Evolutionary conservation across 2,888 invertebrate species (phyloP).

Genomic region (Protodeltote pygarga): DNA sequence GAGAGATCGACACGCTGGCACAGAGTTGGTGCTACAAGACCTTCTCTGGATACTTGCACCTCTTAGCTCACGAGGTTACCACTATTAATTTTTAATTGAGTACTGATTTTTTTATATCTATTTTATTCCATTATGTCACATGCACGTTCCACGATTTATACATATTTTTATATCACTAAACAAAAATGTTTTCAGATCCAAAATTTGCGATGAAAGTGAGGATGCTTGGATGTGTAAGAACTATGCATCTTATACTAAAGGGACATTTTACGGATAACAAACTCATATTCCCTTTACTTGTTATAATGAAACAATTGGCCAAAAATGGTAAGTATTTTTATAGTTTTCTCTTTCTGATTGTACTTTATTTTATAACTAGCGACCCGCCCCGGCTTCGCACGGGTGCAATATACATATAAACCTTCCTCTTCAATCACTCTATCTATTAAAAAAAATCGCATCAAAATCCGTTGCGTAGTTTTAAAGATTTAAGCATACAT

Average conservation of each 20-base stretch:
- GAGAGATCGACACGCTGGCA: slow-evolving; percentile 74
- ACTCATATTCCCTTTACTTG: slow-evolving; percentile 85
- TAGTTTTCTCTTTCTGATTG: too few relatives aligned
- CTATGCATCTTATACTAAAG: slow-evolving; percentile 88
- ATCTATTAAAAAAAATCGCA: too few relatives aligned
- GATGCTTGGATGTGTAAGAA: slow-evolving; percentile 86
- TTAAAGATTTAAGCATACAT: too few relatives aligned
- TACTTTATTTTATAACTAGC: too few relatives aligned
- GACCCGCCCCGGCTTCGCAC: too few relatives aligned
- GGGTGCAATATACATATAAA: too few relatives aligned
- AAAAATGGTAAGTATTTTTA: slow-evolving; percentile 88
- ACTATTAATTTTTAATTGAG: slow-evolving; percentile 33
- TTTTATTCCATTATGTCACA: not conserved
- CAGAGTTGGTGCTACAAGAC: slow-evolving; percentile 84
- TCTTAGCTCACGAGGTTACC: slow-evolving; percentile 81
- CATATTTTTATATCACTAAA: not conserved
- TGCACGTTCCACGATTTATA: not conserved
- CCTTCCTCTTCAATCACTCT: too few relatives aligned
- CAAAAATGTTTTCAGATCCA: slow-evolving; percentile 75
- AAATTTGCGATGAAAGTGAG: slow-evolving; percentile 90
- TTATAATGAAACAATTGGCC: slow-evolving; percentile 87
- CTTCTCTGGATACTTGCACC: slow-evolving; percentile 87
- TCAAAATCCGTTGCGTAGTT: too few relatives aligned
- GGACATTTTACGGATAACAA: slow-evolving; percentile 87
- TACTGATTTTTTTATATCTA: not conserved